Conservation (phyloP, 1,140 invertebrate genomes). For the Drosophila lacteicornis region DNA sequence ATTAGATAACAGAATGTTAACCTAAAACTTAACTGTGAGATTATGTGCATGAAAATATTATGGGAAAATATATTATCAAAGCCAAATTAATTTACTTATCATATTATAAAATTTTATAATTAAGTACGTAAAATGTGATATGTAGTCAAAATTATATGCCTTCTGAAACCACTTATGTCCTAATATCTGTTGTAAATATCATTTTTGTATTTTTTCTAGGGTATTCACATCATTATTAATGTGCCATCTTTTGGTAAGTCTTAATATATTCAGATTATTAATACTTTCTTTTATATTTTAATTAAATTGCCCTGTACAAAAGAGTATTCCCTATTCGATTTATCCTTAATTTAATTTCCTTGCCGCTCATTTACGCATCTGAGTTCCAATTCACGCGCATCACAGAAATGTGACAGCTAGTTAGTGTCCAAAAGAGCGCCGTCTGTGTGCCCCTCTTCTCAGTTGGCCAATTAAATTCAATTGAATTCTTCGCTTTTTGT, state of each 20-base stretch:
- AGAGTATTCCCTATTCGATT: slow-evolving; percentile 11
- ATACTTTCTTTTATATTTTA: background rate
- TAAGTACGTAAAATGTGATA: background rate
- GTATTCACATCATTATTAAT: background rate
- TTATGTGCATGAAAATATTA: background rate
- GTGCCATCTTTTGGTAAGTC: background rate
- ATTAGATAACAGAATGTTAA: background rate
- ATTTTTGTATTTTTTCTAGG: background rate
- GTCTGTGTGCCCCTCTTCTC: slow-evolving; percentile 9
- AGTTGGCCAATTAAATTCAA: slow-evolving; percentile 78
- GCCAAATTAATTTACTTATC: too few relatives aligned
- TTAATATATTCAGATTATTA: background rate
- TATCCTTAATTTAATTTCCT: background rate
- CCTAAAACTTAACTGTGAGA: too few relatives aligned
- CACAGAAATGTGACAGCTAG: slow-evolving; percentile 80
- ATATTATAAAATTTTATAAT: too few relatives aligned
- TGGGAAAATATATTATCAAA: background rate
- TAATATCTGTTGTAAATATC: background rate
- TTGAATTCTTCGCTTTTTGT: slow-evolving; percentile 61
- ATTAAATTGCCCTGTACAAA: background rate
- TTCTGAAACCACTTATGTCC: too few relatives aligned
- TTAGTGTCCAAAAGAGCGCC: slow-evolving; percentile 51
- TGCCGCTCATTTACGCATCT: slow-evolving; percentile 57
- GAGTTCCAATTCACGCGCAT: slow-evolving; percentile 62
- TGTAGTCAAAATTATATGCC: too few relatives aligned